Evolutionary conservation across 2,113 vertebrate species (phyloP), one percentile per base, ranked within the genome.

Genomic region (Leptocoma aspasia): DNA sequence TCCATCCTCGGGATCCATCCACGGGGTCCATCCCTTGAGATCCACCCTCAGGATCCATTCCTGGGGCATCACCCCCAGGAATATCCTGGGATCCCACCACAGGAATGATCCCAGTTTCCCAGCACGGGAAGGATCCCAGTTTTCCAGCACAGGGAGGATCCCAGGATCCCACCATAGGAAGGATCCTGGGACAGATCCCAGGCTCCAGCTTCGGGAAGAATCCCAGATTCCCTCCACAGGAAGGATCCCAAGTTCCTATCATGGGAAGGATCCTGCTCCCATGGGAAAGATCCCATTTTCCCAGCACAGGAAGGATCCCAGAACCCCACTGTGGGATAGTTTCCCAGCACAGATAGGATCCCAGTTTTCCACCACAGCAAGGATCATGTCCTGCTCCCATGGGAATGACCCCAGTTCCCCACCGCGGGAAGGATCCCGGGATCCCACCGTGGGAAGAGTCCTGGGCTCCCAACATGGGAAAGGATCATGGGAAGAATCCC

Each of bases 381-480:
- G 2, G 10, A 1, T 39, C 39, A 9, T 39, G 39, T 39, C 39
- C 39, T 39, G 39, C 39, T 39, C 39, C 39, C 39, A 39, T 39
- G 39, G 39, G 39, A 39, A 39, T 39, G 9, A 39, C 12, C 24
- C 53, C 7, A 2, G 5, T 0, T 3, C 50, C 19, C 23, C 30
- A 50, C 14, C 2, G 1, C 1, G 19, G 66, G 44, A n/a, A 23
- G 9, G 15, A 21, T 35, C 14, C 22, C 2, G 4, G 20, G 2
- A 3, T 65, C 7, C 53, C 41, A 8, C 26, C 2, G 2, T 2
- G 9, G 30, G 24, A 45, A 35, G 6, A 13, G 45, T 57, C 31
- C 54, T 19, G 4, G 4, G 0, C 11, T 65, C 4, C 39, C 39
- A 4, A 7, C 21, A 3, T 0, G 7, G 26, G 35, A n/a, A n/a